Conservation (phyloP, 2,888 invertebrate species). For the Drosophila fungiperda region DNA sequence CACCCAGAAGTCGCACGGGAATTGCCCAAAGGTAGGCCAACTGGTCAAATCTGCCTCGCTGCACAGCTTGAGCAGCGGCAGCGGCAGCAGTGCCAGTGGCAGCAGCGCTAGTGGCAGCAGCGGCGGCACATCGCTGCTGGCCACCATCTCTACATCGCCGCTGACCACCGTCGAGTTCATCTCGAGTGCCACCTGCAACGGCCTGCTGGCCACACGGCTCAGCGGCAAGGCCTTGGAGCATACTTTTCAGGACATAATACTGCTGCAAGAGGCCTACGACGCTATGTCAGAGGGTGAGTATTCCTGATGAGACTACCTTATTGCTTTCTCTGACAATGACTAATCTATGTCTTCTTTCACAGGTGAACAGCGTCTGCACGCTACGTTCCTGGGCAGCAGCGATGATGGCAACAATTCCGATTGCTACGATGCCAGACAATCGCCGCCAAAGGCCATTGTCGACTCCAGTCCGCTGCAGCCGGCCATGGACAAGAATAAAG, state of each 20-base stretch:
- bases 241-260: constrained; percentile 83
- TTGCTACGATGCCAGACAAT: constrained; percentile 86
- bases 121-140: constrained; percentile 80
- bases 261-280: constrained; percentile 84
- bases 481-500: constrained; percentile 98
- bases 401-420: constrained; percentile 84
- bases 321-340: not conserved
- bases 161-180: constrained; percentile 82
- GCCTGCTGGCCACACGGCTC: constrained; percentile 81
- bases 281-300: constrained; percentile 85
- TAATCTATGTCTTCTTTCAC: constrained; percentile 8
- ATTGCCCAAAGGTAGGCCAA: constrained; percentile 68
- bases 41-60: constrained; percentile 80
- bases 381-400: constrained; percentile 83
- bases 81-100: constrained; percentile 52
- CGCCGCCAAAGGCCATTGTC: constrained; percentile 96
- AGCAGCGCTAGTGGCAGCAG: constrained; percentile 40
- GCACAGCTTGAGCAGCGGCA: constrained; percentile 77
- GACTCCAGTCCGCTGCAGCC: constrained; percentile 97
- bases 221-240: constrained; percentile 83
- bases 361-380: constrained; percentile 85
- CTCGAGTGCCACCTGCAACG: constrained; percentile 82
- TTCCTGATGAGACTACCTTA: not conserved
- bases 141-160: constrained; percentile 82
- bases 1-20: constrained; percentile 68